Evolutionary conservation across 2,113 vertebrate genomes (phyloP), one percentile per base, ranked within the genome.

Genomic region (Phoxinus phoxinus): DNA sequence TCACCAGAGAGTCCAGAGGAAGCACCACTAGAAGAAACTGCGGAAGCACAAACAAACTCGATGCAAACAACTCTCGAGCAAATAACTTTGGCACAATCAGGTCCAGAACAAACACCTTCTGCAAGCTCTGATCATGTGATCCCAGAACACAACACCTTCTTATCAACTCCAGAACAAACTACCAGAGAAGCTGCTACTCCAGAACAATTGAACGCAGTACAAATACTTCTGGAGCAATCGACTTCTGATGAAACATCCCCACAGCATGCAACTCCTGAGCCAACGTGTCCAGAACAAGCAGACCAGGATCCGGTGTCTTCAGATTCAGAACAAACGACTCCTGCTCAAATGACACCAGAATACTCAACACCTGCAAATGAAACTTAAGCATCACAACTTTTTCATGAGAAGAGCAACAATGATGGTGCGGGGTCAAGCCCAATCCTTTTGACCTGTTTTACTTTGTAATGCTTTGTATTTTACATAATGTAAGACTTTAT

Each of bases 291-390:
- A 71, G 74, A 83, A 65, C 17, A 74, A n/a, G 25, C 32, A 76
- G 6, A 23, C 41, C 32, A 41, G 13, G 83, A 58, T 7, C 13
- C 27, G 23, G 23, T 27, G 12, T 37, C 71, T 58, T 25, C 30
- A 78, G 74, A 78, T 58, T 25, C 30, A 78, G 74, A 78, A 56
- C 30, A 63, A 69, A 76, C 37, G 7, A 37, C 59, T 58, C 25
- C 7, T 17, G 17, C 41, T 30, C n/a, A 32, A 19, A 63, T 6
- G 44, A 76, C 73, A 10, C n/a, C 25, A 75, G 73, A 48, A 75
- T 51, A 75, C 67, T 37, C 46, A 35, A 4, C 58, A 21, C 25
- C 15, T 51, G 17, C 69, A 6, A 13, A 69, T 13, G 15, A 51
- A 27, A 51, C 56, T 59, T 53, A 53, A 76, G 46, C 23, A 37